Evolutionary conservation across 2,113 vertebrate genomes (phyloP), one percentile per base, ranked within the genome.

Genomic region (Centrocercus urophasianus): DNA sequence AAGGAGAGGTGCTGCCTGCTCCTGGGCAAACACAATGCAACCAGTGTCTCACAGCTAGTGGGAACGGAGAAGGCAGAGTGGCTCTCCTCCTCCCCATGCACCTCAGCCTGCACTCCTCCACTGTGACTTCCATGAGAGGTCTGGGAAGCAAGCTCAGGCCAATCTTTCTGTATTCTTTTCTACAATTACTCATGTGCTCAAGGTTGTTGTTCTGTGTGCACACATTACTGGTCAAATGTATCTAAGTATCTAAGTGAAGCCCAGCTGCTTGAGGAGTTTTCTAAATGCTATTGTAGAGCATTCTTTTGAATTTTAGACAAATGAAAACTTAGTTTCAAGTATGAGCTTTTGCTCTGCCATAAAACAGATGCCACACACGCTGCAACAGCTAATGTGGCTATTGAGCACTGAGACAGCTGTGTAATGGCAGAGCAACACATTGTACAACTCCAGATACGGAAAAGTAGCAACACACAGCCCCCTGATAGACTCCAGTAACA

Each of bases 281-380:
- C 61, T 1, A 32, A 88, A 40, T 60, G 38, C 43, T 72, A 27
- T 63, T 85, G 72, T 69, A 77, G 34, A 60, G 10, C 25, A 47
- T 60, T 93, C 48, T 86, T 90, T 78, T 82, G 76, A 78, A 90
- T 84, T 92, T 88, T 70, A 86, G 38, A 65, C 57, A 61, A 92
- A 93, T 50, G 88, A 91, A 77, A 78, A n/a, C n/a, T 79, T 75
- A 2, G 30, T 93, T 89, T 76, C 43, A 52, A 83, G 50, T 47
- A 48, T 11, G 36, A 32, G 84, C 16, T 66, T 69, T 32, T 73
- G 24, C 45, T n/a, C 60, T 76, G 78, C 61, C 34, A 4, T 75
- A 43, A 84, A 59, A 47, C 43, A 86, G 30, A 9, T 76, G 78
- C 76, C 63, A 42, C 64, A 76, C 48, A 86, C 27, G 19, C 47